These are phyloP conservation scores for Drosophila paulistorum DNA, from an alignment of 1,140 invertebrate species.

Conservation along the genomic window DNA sequence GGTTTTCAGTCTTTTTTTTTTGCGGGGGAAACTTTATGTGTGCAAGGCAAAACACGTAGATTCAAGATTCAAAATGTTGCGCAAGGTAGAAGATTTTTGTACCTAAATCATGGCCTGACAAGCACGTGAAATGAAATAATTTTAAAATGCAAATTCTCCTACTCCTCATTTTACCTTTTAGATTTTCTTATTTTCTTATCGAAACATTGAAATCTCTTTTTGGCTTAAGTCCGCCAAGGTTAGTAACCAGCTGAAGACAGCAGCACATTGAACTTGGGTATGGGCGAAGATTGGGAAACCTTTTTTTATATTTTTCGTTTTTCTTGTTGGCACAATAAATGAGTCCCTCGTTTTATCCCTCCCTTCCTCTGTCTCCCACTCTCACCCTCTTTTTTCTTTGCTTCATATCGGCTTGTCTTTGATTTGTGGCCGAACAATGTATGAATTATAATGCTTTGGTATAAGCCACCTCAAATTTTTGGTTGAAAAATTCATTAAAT, in stretches of 20 bases:
- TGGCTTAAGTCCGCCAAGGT: constrained; percentile 12
- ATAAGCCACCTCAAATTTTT: not conserved
- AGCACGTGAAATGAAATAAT: constrained; percentile 63
- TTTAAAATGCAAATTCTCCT: constrained; percentile 55
- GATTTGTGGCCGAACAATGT: constrained; percentile 1
- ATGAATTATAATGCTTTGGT: not conserved
- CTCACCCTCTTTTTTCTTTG: not conserved
- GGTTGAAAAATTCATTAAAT: not conserved
- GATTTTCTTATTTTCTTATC: constrained; percentile 17
- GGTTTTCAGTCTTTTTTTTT: constrained; percentile 20
- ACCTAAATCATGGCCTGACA: constrained; percentile 59
- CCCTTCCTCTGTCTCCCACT: no score
- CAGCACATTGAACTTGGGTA: constrained; percentile 17
- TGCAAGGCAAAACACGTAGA: constrained; percentile 34
- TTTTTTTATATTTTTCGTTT: constrained; percentile 2
- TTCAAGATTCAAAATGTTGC: constrained; percentile 8
- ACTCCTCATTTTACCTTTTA: constrained; percentile 5
- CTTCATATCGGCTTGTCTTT: not conserved
- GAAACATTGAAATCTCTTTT: constrained; percentile 11
- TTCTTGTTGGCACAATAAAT: constrained; percentile 15
- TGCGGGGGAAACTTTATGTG: constrained; percentile 23
- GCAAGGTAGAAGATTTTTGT: constrained; percentile 20
- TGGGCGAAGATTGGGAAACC: not conserved
- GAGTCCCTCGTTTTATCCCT: not conserved
- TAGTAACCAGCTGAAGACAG: constrained; percentile 6